Conservation (phyloP, 1,140 invertebrate genomes). For the Polyergus mexicanus region DNA sequence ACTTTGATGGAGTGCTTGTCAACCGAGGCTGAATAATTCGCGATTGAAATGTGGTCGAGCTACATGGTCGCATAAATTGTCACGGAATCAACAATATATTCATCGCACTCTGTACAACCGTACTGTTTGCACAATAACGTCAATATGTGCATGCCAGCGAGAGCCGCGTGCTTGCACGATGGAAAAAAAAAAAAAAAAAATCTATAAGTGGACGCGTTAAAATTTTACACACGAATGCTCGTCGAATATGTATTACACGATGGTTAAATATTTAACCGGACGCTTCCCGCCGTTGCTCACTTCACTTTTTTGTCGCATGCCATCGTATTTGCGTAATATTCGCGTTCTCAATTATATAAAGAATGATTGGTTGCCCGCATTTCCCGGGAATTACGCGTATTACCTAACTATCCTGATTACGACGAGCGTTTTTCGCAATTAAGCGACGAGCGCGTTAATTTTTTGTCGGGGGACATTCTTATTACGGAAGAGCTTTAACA, state of each 20-base stretch:
- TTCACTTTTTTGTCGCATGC: conserved; percentile 32
- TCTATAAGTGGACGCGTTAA: conserved; percentile 63
- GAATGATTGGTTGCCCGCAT: not conserved
- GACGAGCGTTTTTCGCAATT: not conserved
- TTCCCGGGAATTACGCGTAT: not conserved
- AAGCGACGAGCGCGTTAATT: not conserved
- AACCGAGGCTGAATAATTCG: conserved; percentile 79
- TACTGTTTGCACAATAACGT: conserved; percentile 75
- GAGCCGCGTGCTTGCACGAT: conserved; percentile 56
- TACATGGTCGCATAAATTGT: conserved; percentile 79
- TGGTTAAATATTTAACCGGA: conserved; percentile 58
- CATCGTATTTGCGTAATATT: conserved; percentile 10
- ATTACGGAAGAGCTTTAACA: conserved; percentile 53
- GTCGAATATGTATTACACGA: conserved; percentile 45
- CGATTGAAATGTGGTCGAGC: conserved; percentile 78
- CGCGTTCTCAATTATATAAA: conserved; percentile 41
- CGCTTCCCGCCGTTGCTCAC: conserved; percentile 45
- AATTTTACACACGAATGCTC: conserved; percentile 57
- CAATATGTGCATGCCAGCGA: conserved; percentile 71
- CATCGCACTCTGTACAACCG: conserved; percentile 69
- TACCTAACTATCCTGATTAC: conserved; percentile 30
- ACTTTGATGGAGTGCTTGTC: conserved; percentile 79
- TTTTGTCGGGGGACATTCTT: conserved; percentile 27
- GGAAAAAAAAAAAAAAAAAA: conserved; percentile 53
- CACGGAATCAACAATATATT: conserved; percentile 83